Conservation (phyloP, 1,140 invertebrate genomes). For the Tachypleus tridentatus region DNA sequence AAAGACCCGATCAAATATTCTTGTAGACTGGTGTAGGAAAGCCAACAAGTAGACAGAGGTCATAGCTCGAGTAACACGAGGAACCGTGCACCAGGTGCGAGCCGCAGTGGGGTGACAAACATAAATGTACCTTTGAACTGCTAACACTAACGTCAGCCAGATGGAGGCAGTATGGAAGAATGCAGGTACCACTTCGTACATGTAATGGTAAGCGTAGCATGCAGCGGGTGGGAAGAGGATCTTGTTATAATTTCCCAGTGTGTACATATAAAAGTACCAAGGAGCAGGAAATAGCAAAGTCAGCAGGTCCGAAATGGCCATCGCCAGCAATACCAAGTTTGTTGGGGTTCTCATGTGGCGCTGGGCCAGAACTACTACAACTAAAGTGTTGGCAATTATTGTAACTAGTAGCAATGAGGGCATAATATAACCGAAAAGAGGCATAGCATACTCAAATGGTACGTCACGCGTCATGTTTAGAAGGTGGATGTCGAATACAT, state of each 20-base stretch:
- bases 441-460: constrained; percentile 49
- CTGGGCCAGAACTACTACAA: constrained; percentile 55
- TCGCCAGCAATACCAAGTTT: constrained; percentile 55
- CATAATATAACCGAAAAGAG: constrained; percentile 58
- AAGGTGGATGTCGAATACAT: constrained; percentile 2
- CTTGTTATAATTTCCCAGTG: constrained; percentile 68
- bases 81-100: constrained; percentile 72
- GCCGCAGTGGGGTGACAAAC: constrained; percentile 78
- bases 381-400: constrained; percentile 74
- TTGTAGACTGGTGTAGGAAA: constrained; percentile 58
- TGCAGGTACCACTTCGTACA: constrained; percentile 59
- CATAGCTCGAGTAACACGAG: constrained; percentile 60
- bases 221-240: constrained; percentile 54
- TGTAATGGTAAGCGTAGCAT: constrained; percentile 60
- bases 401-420: constrained; percentile 75
- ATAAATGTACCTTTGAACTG: constrained; percentile 81
- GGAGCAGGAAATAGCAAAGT: constrained; percentile 78
- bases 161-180: constrained; percentile 86
- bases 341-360: constrained; percentile 53
- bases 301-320: constrained; percentile 87
- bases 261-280: constrained; percentile 69
- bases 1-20: constrained; percentile 55
- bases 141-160: constrained; percentile 74
- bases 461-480: constrained; percentile 23
- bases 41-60: constrained; percentile 59